phyloP scores from a whole-genome alignment of 1,140 invertebrate genomes.

The Papilio dardanus region DNA sequence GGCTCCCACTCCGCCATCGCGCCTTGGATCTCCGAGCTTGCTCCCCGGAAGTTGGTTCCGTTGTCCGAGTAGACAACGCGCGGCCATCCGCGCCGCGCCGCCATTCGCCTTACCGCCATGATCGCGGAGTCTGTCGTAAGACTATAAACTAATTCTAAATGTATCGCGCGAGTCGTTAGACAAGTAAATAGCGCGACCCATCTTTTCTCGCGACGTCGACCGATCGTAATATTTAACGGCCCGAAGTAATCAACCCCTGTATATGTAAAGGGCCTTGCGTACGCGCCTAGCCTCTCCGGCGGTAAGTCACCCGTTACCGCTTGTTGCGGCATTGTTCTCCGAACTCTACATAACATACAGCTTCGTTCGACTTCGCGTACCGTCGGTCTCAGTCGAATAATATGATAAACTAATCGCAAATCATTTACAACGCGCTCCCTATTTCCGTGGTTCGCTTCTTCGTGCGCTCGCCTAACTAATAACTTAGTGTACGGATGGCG shows the following conservation, averaged over 20 bases:
- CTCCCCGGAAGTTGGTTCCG: slow-evolving; percentile 5
- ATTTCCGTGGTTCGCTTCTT: neutral
- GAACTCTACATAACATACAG: slow-evolving; percentile 15
- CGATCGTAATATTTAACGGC: slow-evolving; percentile 42
- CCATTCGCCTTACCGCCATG: slow-evolving; percentile 34
- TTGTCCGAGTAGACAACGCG: slow-evolving; percentile 18
- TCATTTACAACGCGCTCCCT: slow-evolving; percentile 32
- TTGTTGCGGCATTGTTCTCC: neutral
- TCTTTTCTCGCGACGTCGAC: slow-evolving; percentile 43
- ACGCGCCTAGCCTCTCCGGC: slow-evolving; percentile 33
- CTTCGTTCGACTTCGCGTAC: neutral
- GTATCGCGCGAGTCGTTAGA: slow-evolving; percentile 47
- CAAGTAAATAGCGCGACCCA: slow-evolving; percentile 52
- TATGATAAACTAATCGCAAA: neutral
- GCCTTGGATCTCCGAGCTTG: neutral
- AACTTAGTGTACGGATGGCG: neutral
- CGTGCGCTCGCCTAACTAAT: neutral
- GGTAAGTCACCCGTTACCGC: slow-evolving; percentile 39
- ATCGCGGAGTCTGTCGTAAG: slow-evolving; percentile 49
- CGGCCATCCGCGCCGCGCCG: slow-evolving; percentile 29
- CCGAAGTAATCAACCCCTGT: slow-evolving; percentile 52
- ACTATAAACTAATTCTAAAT: slow-evolving; percentile 47
- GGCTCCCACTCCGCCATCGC: slow-evolving; percentile 8
- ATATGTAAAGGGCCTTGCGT: slow-evolving; percentile 43
- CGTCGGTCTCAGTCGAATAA: neutral